phyloP scores from a whole-genome alignment of 2,888 invertebrate species.

The Suillia variegata region DNA sequence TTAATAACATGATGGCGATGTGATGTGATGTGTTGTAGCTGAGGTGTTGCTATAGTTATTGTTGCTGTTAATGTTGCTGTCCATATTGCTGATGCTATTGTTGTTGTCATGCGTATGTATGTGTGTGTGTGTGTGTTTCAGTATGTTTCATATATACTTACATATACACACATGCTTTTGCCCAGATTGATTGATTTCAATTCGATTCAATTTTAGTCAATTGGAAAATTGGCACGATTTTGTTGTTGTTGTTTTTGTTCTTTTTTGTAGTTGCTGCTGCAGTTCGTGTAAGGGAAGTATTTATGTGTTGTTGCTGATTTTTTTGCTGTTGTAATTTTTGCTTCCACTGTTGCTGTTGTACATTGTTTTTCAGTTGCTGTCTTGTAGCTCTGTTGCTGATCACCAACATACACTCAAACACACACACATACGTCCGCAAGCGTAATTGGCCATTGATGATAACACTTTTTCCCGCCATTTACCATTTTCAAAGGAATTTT shows the following conservation, averaged over 20 bases:
- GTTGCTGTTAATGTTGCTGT: not conserved
- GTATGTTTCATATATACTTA: not conserved
- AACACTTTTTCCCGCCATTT: not conserved
- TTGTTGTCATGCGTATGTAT: not conserved
- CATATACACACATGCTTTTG: not conserved
- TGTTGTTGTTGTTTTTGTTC: not conserved
- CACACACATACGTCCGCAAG: not conserved
- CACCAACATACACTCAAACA: not conserved
- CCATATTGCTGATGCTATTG: not conserved
- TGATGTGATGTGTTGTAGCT: not conserved
- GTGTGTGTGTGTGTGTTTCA: not conserved
- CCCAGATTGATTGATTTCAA: slow-evolving; percentile 5
- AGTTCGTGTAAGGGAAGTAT: not conserved
- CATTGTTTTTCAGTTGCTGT: not conserved
- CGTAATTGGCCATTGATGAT: not conserved
- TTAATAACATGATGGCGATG: not conserved
- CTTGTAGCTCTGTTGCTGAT: not conserved
- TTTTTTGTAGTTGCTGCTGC: not conserved
- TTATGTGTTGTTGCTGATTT: too few species aligned
- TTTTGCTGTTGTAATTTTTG: too few species aligned
- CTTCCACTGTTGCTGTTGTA: too few species aligned
- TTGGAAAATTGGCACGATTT: not conserved
- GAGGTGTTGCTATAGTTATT: not conserved
- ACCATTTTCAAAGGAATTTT: too few species aligned
- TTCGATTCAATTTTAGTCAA: not conserved